Conservation (phyloP, 2,888 invertebrate genomes). For the Melanostoma mellinum region DNA sequence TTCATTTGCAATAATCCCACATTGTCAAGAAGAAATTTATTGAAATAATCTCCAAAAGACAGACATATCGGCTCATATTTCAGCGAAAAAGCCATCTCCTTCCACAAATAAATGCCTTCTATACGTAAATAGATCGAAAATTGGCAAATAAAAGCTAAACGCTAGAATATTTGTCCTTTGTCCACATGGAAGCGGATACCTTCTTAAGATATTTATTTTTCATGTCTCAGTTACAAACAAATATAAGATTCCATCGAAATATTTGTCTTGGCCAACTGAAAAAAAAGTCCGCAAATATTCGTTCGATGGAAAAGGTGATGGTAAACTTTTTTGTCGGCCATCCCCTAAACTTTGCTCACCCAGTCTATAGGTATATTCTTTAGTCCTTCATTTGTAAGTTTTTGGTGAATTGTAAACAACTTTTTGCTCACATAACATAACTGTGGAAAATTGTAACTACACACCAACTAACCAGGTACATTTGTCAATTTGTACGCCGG, state of each 20-base stretch:
- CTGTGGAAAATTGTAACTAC: constrained; percentile 55
- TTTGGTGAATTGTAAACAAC: constrained; percentile 51
- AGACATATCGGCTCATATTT: too few relatives aligned
- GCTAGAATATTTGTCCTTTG: constrained; percentile 42
- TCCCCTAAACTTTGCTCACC: neutral
- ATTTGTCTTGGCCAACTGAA: constrained; percentile 28
- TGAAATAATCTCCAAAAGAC: too few relatives aligned
- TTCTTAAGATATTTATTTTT: constrained; percentile 23
- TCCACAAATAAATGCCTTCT: too few relatives aligned
- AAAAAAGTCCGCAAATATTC: constrained; percentile 17
- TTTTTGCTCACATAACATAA: constrained; percentile 44
- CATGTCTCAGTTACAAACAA: constrained; percentile 31
- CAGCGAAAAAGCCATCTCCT: too few relatives aligned
- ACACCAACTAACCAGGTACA: constrained; percentile 62
- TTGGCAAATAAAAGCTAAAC: constrained; percentile 30
- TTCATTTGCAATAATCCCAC: too few relatives aligned
- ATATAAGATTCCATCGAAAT: constrained; percentile 5
- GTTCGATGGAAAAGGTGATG: neutral
- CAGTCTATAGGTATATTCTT: neutral
- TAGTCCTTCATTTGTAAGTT: constrained; percentile 50
- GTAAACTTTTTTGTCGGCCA: neutral
- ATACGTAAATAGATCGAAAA: constrained; percentile 21
- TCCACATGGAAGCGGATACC: constrained; percentile 35
- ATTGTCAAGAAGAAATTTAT: too few relatives aligned
- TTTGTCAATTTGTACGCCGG: constrained; percentile 57